phyloP scores from a whole-genome alignment of 2,888 invertebrate genomes.

The Exocentrus adspersus region DNA sequence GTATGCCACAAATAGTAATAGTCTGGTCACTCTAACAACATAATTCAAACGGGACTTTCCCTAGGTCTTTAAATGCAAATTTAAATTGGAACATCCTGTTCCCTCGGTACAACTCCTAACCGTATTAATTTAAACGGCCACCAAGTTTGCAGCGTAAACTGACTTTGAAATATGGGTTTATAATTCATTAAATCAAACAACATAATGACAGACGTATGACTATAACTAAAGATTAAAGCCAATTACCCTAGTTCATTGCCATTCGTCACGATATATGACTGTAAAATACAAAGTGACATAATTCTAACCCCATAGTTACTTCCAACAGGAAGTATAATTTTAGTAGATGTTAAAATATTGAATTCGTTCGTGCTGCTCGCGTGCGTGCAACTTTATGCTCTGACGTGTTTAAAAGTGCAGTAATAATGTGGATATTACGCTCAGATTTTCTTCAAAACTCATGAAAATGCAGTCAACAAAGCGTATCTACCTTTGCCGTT shows the following conservation, averaged over 20 bases:
- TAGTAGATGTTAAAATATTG: slow-evolving; percentile 44
- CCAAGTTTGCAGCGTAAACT: slow-evolving; percentile 24
- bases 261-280: slow-evolving; percentile 46
- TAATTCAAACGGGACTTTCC: slow-evolving; percentile 7
- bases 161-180: slow-evolving; percentile 37
- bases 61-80: slow-evolving; percentile 25
- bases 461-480: slow-evolving; percentile 7
- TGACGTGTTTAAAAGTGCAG: slow-evolving; percentile 36
- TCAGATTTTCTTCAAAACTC: slow-evolving; percentile 5
- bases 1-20: background rate
- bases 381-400: slow-evolving; percentile 30
- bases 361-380: slow-evolving; percentile 36
- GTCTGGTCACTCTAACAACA: background rate
- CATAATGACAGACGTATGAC: slow-evolving; percentile 45
- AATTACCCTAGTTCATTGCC: slow-evolving; percentile 45
- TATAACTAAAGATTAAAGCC: slow-evolving; percentile 43
- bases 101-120: slow-evolving; percentile 7
- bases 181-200: slow-evolving; percentile 45
- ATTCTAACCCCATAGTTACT: slow-evolving; percentile 42
- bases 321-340: slow-evolving; percentile 48
- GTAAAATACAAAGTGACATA: slow-evolving; percentile 50
- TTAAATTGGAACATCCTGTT: slow-evolving; percentile 27
- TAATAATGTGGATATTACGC: slow-evolving; percentile 30
- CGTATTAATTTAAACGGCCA: slow-evolving; percentile 30
- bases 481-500: background rate